phyloP scores from a whole-genome alignment of 2,888 invertebrate genomes.

The Sialis lutaria region DNA sequence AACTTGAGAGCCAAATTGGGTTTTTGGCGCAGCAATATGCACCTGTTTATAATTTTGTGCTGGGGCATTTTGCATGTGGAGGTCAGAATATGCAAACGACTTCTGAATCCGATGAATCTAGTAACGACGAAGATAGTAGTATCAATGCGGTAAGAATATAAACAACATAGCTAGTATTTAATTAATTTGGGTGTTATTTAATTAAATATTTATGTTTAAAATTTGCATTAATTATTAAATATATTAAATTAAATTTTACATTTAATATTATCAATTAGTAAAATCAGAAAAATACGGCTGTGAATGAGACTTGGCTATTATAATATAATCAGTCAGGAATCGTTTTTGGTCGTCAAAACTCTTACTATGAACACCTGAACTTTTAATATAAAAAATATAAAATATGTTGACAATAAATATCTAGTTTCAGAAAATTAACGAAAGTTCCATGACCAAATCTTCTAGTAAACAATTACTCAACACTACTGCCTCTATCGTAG shows the following conservation, averaged over 20 bases:
- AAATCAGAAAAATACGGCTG: no score
- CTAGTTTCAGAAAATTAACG: no score
- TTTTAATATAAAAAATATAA: neutral
- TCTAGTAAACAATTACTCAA: no score
- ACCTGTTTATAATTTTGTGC: constrained; percentile 4
- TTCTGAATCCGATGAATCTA: constrained; percentile 3
- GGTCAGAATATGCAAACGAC: neutral
- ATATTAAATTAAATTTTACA: no score
- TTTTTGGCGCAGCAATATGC: constrained; percentile 4
- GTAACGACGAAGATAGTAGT: constrained; percentile 1
- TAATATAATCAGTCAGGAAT: no score
- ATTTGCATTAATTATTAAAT: no score
- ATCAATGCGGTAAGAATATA: neutral
- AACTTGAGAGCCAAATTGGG: constrained; percentile 1
- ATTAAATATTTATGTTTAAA: neutral
- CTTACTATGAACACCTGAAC: no score
- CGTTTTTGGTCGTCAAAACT: no score
- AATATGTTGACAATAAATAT: neutral
- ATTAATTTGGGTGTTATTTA: neutral
- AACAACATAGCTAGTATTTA: neutral
- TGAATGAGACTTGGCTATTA: no score
- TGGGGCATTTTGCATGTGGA: constrained; percentile 1
- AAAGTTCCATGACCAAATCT: neutral
- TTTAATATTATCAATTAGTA: no score
- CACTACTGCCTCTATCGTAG: neutral